Evolutionary conservation across 2,888 invertebrate genomes (phyloP).

Genomic region (Ceriagrion tenellum): DNA sequence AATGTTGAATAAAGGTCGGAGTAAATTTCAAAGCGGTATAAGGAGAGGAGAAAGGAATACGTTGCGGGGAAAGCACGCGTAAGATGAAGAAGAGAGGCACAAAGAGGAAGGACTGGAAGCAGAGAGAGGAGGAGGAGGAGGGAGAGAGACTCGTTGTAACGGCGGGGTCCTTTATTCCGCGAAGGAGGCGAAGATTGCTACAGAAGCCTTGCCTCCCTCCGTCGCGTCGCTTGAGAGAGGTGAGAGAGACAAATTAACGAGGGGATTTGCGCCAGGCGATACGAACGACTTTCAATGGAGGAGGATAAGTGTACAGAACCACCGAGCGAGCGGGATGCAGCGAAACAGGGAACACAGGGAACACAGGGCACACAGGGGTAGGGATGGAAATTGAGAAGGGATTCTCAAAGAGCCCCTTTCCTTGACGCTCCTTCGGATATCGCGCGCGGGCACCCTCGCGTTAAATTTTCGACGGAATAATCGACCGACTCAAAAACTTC

Average conservation of each 20-base stretch:
- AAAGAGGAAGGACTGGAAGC: background rate
- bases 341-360: background rate
- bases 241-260: background rate
- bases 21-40: too few relatives aligned
- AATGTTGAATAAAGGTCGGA: too few relatives aligned
- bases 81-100: background rate
- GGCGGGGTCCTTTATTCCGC: background rate
- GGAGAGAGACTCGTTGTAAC: background rate
- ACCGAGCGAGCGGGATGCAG: background rate
- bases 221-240: background rate
- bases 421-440: background rate
- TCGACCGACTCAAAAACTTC: background rate
- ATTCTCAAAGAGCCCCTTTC: background rate
- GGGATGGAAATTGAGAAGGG: background rate
- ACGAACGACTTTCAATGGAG: background rate
- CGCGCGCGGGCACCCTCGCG: background rate
- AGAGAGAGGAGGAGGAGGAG: background rate
- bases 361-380: too few relatives aligned
- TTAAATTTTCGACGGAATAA: background rate
- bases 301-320: background rate
- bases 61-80: background rate
- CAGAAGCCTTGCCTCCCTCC: background rate
- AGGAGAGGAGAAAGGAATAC: too few relatives aligned
- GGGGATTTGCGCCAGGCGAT: constrained; percentile 8
- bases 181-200: background rate